A percentile compares a stretch with the other conserved stretches of the same genome.
These are phyloP conservation scores for Drosophila nebulosa DNA, from an alignment of 1,140 invertebrate species.

Conservation along the genomic window DNA sequence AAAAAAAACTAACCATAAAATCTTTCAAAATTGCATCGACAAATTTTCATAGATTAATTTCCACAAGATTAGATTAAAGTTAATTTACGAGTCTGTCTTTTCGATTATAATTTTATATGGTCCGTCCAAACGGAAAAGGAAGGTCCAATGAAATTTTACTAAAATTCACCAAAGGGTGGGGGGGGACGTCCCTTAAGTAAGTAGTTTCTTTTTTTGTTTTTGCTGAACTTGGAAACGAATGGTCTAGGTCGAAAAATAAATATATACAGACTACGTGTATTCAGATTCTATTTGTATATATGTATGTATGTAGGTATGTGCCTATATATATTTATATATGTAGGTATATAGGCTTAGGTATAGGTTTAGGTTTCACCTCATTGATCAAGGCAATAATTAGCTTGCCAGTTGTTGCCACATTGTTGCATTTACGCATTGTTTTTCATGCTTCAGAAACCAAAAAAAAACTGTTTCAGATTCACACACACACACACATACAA, in stretches of 20 bases:
- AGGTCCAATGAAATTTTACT: no score
- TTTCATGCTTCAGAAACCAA: constrained; percentile 52
- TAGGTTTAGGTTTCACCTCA: not conserved
- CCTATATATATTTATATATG: not conserved
- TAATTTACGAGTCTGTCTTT: no score
- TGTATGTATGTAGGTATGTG: not conserved
- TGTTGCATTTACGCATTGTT: constrained; percentile 17
- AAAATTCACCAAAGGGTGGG: no score
- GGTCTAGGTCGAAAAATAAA: not conserved
- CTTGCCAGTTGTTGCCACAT: constrained; percentile 2
- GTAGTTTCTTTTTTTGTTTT: not conserved
- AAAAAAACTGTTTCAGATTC: constrained; percentile 14
- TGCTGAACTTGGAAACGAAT: not conserved
- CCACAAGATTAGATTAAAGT: no score
- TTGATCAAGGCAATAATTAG: not conserved
- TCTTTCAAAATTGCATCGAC: no score
- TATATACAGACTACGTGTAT: not conserved
- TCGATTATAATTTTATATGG: constrained; percentile 19
- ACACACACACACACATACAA: not conserved
- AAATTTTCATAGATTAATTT: no score
- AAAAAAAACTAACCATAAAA: no score
- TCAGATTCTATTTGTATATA: constrained; percentile 1
- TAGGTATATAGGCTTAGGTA: not conserved
- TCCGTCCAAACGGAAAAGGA: no score
- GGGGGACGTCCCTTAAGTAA: no score